Conservation (phyloP, 2,113 vertebrate species). For the Collichthys lucidus region DNA sequence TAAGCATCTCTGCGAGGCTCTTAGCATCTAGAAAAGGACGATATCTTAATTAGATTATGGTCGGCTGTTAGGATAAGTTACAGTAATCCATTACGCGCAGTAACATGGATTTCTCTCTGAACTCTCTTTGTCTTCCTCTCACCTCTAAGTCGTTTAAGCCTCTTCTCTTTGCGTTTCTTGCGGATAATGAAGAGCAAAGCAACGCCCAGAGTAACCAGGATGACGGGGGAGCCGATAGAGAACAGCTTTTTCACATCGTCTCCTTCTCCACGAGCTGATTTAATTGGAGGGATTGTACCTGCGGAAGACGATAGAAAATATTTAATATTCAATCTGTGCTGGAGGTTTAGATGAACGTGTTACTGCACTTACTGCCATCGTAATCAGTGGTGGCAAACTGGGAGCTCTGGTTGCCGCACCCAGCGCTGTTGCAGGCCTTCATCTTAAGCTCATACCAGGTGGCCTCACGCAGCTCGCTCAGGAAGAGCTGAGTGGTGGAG, state of each 20-base stretch:
- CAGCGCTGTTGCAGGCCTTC: slow-evolving; percentile 97
- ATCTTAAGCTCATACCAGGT: slow-evolving; percentile 99
- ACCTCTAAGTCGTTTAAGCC: slow-evolving; percentile 96
- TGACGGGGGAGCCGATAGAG: slow-evolving; percentile 95
- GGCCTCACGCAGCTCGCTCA: slow-evolving; percentile 94
- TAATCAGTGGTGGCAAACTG: slow-evolving; percentile 98
- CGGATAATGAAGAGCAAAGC: slow-evolving; percentile 96
- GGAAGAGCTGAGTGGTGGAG: slow-evolving; percentile 92
- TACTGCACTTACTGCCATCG: slow-evolving; percentile 91
- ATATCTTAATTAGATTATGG: slow-evolving; percentile 53
- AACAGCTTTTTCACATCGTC: slow-evolving; percentile 98
- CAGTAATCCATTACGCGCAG: slow-evolving; percentile 6
- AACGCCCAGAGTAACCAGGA: slow-evolving; percentile 93
- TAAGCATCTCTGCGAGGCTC: slow-evolving; percentile 98
- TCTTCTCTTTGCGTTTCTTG: slow-evolving; percentile 98
- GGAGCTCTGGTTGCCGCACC: slow-evolving; percentile 94
- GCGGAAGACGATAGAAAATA: not conserved
- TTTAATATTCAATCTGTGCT: not conserved
- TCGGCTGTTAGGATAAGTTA: slow-evolving; percentile 20
- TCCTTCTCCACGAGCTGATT: slow-evolving; percentile 93
- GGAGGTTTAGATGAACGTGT: not conserved
- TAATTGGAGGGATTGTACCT: slow-evolving; percentile 98
- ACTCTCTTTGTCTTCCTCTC: slow-evolving; percentile 43
- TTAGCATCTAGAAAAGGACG: slow-evolving; percentile 90
- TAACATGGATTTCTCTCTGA: not conserved